phyloP scores from a whole-genome alignment of 2,113 vertebrate genomes.

The Tretioscincus oriximinensis region DNA sequence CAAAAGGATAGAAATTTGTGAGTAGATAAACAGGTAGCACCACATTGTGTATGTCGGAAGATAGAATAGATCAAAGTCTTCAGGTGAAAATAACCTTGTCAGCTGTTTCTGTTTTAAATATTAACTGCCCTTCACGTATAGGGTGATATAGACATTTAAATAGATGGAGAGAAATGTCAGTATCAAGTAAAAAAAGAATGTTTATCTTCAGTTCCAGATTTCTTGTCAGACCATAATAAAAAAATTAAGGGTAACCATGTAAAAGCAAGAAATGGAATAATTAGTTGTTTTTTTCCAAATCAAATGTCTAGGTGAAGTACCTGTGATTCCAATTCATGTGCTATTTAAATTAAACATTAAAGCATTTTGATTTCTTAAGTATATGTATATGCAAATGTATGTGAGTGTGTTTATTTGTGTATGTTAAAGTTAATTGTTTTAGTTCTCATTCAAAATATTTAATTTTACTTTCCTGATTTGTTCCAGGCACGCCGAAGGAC shows the following conservation, averaged over 20 bases:
- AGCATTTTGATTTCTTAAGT: too few relatives aligned
- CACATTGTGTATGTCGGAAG: too few relatives aligned
- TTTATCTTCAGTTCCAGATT: not conserved
- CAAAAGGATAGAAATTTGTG: too few relatives aligned
- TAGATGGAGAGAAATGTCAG: not conserved
- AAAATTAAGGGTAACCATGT: not conserved
- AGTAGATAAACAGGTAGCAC: too few relatives aligned
- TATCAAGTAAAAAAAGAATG: not conserved
- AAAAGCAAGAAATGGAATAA: not conserved
- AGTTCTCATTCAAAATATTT: not conserved
- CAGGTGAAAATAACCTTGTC: too few relatives aligned
- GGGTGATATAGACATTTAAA: too few relatives aligned
- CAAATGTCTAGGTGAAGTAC: not conserved
- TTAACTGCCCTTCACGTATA: too few relatives aligned
- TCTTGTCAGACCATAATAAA: not conserved
- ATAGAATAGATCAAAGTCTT: too few relatives aligned
- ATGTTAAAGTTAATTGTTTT: not conserved
- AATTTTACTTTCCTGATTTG: not conserved
- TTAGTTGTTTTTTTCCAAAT: not conserved
- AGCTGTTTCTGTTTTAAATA: too few relatives aligned
- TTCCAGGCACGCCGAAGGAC: slow-evolving; percentile 90
- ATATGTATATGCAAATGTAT: too few relatives aligned
- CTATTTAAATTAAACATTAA: not conserved
- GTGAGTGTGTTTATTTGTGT: not conserved
- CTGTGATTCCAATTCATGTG: not conserved